Percentiles rank a stretch among this genome's conserved stretches.
These are phyloP conservation scores for Australoheros scitulus DNA, from an alignment of 2,113 vertebrate species.

Conservation along the genomic window DNA sequence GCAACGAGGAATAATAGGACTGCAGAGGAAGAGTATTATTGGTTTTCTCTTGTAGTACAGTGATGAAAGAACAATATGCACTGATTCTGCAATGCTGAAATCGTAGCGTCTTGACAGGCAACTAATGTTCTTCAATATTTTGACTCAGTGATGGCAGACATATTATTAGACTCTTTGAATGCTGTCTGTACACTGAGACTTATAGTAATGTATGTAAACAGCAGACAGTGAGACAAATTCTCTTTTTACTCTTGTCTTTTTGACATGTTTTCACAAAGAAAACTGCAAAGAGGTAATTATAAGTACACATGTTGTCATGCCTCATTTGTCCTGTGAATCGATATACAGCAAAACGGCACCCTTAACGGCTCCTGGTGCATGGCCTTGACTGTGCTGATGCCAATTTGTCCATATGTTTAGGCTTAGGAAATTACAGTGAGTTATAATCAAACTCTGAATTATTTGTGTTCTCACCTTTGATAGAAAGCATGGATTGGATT, in stretches of 20 bases:
- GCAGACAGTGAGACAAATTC: background rate
- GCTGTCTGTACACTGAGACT: background rate
- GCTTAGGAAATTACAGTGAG: background rate
- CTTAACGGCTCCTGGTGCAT: background rate
- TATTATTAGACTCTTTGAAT: slow-evolving; percentile 42
- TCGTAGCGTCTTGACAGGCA: slow-evolving; percentile 13
- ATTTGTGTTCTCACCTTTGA: background rate
- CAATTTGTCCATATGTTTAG: background rate
- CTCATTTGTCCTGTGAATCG: slow-evolving; percentile 23
- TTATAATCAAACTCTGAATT: slow-evolving; percentile 5
- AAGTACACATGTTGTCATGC: background rate
- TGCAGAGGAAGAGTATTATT: slow-evolving; percentile 31
- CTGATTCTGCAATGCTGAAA: slow-evolving; percentile 13
- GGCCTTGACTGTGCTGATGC: background rate
- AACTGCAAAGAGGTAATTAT: slow-evolving; percentile 27
- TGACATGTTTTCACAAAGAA: slow-evolving; percentile 40
- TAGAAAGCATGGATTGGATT: background rate
- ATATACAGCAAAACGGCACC: slow-evolving; percentile 1
- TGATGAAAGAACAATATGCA: slow-evolving; percentile 35
- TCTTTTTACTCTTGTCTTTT: slow-evolving; percentile 23
- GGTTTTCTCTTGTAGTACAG: slow-evolving; percentile 18
- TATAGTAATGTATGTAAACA: slow-evolving; percentile 8
- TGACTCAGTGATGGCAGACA: slow-evolving; percentile 33
- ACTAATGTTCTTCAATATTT: slow-evolving; percentile 40
- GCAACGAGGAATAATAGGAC: slow-evolving; percentile 23